These are phyloP conservation scores for Erythrolamprus reginae DNA, from an alignment of 2,113 vertebrate species.

Conservation along the genomic window DNA sequence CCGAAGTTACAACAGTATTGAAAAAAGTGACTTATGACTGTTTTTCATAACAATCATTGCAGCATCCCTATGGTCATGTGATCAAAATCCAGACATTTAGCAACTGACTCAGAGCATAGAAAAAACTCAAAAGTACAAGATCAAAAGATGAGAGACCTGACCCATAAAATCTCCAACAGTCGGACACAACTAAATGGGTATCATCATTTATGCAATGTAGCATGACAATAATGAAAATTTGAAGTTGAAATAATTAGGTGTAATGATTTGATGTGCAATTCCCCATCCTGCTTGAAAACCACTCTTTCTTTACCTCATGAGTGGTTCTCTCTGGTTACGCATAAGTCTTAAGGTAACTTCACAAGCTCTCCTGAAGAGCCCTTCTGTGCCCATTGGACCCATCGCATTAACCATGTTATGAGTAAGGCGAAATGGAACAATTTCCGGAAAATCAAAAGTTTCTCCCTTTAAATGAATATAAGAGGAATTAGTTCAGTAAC, in stretches of 20 bases:
- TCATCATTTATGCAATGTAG: neutral
- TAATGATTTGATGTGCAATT: neutral
- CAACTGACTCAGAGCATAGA: neutral
- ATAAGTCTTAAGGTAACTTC: conserved; percentile 93
- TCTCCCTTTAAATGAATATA: conserved; percentile 78
- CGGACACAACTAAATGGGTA: neutral
- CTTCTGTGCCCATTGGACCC: conserved; percentile 98
- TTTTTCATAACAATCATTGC: neutral
- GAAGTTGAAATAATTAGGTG: neutral
- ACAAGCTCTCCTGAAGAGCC: conserved; percentile 94
- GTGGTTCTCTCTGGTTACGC: conserved; percentile 92
- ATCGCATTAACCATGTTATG: conserved; percentile 98
- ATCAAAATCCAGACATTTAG: neutral
- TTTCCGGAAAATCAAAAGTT: conserved; percentile 95
- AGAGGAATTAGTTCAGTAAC: conserved; percentile 5
- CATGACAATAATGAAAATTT: neutral
- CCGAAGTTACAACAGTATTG: neutral
- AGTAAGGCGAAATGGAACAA: conserved; percentile 95
- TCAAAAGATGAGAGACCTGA: neutral
- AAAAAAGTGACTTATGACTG: neutral
- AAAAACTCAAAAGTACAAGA: neutral
- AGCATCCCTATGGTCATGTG: neutral
- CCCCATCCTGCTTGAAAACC: neutral
- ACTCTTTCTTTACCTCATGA: conserved; percentile 80
- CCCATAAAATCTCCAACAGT: neutral